Percentiles rank a stretch among this genome's conserved stretches.
Evolutionary conservation across 2,888 invertebrate species (phyloP).

Genomic region (Leistus spinibarbis): DNA sequence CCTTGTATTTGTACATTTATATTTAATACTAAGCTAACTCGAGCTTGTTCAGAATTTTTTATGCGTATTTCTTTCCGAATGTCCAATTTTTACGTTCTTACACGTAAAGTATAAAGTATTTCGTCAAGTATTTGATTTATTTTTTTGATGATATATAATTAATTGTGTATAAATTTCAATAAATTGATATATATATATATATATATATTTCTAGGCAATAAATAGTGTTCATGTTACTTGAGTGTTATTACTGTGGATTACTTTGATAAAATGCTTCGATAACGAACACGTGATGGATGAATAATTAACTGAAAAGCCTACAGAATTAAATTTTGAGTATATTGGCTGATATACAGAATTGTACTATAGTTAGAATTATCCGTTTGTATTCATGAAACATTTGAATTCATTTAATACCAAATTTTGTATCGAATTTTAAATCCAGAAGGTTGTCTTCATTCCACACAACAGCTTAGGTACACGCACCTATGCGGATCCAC

Average conservation of each 20-base stretch:
- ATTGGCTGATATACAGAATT: background rate
- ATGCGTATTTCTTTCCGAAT: too few relatives aligned
- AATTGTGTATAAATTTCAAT: background rate
- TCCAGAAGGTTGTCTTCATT: too few relatives aligned
- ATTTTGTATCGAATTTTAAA: too few relatives aligned
- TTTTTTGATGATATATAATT: background rate
- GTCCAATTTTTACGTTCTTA: too few relatives aligned
- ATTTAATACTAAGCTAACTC: conserved; percentile 23
- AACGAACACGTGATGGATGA: conserved; percentile 18
- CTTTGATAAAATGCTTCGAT: conserved; percentile 28
- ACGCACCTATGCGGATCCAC: too few relatives aligned
- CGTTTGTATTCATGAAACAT: background rate
- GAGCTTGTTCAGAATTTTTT: background rate
- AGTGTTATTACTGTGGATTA: conserved; percentile 20
- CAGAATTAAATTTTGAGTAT: background rate
- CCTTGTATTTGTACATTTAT: conserved; percentile 36
- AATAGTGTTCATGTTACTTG: conserved; percentile 3
- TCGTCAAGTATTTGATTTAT: too few relatives aligned
- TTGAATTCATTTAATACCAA: too few relatives aligned
- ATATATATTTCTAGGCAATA: background rate
- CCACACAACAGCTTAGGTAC: too few relatives aligned
- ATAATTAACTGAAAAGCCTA: conserved; percentile 15
- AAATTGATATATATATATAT: background rate
- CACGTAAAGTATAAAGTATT: too few relatives aligned
- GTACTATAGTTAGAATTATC: background rate